These are phyloP conservation scores for Lasioglossum lativentre DNA, from an alignment of 2,888 invertebrate species.

Conservation along the genomic window DNA sequence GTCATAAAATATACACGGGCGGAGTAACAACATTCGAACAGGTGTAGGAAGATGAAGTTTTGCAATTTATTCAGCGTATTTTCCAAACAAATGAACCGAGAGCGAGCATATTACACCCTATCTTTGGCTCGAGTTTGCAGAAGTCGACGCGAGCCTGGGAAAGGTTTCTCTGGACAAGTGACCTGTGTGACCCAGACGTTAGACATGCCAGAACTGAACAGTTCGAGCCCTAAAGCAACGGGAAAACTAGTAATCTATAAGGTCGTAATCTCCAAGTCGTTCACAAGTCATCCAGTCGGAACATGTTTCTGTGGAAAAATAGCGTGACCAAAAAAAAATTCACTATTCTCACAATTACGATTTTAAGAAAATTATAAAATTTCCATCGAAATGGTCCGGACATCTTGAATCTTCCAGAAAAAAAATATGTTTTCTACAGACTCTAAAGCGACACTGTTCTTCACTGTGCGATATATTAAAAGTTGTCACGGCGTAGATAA, in stretches of 20 bases:
- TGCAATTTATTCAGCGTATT: not conserved
- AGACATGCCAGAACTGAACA: not conserved
- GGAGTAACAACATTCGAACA: not conserved
- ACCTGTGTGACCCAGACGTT: not conserved
- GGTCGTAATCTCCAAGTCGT: not conserved
- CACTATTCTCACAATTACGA: no score
- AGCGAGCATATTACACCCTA: not conserved
- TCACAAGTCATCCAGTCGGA: not conserved
- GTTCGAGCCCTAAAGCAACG: not conserved
- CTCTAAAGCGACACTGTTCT: no score
- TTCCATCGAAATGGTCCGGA: no score
- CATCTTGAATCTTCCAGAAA: no score
- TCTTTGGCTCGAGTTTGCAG: not conserved
- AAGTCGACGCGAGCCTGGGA: slow-evolving; percentile 4
- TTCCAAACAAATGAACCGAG: not conserved
- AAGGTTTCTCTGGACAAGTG: not conserved
- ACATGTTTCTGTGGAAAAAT: not conserved
- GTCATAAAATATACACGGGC: not conserved
- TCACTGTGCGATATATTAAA: no score
- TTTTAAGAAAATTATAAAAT: no score
- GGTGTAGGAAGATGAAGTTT: not conserved
- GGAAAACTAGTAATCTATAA: not conserved
- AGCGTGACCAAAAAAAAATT: no score
- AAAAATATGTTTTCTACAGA: no score
- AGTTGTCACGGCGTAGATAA: no score